A percentile compares a stretch with the other conserved stretches of the same genome.
Evolutionary conservation across 2,797 vertebrate genomes (phyloP).

Genomic region (Meda fulgida): DNA sequence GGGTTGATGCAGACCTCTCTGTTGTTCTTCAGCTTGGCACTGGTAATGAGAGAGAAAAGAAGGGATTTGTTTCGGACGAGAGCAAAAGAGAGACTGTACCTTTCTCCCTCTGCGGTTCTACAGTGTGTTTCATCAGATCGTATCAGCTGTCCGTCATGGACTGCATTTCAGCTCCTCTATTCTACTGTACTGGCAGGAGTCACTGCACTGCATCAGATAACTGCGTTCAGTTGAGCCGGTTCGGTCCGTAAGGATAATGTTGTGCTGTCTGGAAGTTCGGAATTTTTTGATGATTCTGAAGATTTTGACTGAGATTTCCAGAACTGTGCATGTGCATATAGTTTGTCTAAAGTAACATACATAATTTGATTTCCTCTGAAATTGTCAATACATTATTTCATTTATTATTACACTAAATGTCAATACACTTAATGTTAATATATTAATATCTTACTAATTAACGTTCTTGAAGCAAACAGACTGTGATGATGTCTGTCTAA

Average conservation of each 20-base stretch:
- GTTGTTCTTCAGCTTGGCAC: slow-evolving; percentile 87
- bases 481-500: too few species aligned
- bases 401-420: too few species aligned
- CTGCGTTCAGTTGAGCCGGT: slow-evolving; percentile 9
- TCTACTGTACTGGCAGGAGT: slow-evolving; percentile 33
- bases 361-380: not conserved
- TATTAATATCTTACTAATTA: too few species aligned
- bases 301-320: not conserved
- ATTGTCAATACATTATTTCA: not conserved
- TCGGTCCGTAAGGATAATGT: not conserved
- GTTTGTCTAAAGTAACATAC: not conserved
- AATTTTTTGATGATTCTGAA: not conserved
- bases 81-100: slow-evolving; percentile 33
- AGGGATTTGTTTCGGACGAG: slow-evolving; percentile 26
- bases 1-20: slow-evolving; percentile 98
- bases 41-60: slow-evolving; percentile 60
- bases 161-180: slow-evolving; percentile 27
- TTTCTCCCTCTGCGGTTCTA: slow-evolving; percentile 23
- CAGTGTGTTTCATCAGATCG: slow-evolving; percentile 43
- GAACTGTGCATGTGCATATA: not conserved
- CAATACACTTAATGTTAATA: not conserved
- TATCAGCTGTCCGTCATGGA: slow-evolving; percentile 39
- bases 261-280: not conserved
- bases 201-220: slow-evolving; percentile 35
- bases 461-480: too few species aligned